These are phyloP conservation scores for Rhizomys pruinosus DNA, from an alignment of 2,113 vertebrate genomes.

Conservation along the genomic window DNA sequence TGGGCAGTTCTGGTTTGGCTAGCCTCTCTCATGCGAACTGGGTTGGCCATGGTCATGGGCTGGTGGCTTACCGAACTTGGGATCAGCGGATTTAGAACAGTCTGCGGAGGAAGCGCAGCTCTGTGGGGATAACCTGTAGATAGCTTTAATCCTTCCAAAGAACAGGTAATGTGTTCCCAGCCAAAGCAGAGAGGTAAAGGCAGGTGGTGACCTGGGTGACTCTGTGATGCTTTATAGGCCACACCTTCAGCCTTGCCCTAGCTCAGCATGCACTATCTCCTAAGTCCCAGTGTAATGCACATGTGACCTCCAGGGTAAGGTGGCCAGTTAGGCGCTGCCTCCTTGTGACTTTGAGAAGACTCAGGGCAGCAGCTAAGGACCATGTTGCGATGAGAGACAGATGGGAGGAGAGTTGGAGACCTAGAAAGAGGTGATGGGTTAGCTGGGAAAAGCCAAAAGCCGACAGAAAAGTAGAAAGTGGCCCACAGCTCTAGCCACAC, in stretches of 20 bases:
- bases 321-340: background rate
- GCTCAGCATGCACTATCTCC: background rate
- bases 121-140: background rate
- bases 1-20: background rate
- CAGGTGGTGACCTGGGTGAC: background rate
- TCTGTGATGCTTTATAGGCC: background rate
- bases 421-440: background rate
- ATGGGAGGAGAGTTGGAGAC: too few relatives aligned
- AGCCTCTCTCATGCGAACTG: background rate
- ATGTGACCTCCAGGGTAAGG: background rate
- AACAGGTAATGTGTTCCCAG: background rate
- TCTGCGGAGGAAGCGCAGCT: background rate
- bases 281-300: background rate
- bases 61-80: background rate
- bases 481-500: background rate
- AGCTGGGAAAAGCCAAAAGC: background rate
- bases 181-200: background rate
- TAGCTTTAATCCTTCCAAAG: background rate
- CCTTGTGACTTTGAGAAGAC: background rate
- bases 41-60: rapidly evolving
- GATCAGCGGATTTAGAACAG: background rate
- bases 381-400: background rate
- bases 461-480: background rate
- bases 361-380: background rate
- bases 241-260: background rate